Evolutionary conservation across 2,113 vertebrate species (phyloP), one percentile per base, ranked within the genome.

Genomic region (Bombycilla garrulus): DNA sequence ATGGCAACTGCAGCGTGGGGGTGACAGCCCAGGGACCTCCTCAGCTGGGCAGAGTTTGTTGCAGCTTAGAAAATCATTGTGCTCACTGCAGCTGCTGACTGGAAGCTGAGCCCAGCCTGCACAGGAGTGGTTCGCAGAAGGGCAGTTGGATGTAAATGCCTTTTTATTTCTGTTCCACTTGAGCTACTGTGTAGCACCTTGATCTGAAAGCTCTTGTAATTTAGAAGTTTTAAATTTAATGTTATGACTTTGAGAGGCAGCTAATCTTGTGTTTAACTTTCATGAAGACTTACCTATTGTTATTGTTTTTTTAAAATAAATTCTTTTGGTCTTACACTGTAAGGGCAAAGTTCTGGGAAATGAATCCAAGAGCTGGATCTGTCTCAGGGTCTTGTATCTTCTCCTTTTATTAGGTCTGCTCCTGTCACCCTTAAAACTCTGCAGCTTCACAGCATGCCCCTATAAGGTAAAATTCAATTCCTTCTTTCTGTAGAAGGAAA

Each of bases 381-480:
- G 40, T 53, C 71, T 88, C 22, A 45, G 51, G 38, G 35, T 54
- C 48, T 67, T 67, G 66, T 69, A 69, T 67, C 48, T 85, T 90
- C 58, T 92, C 24, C 28, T 13, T 92, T 73, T 90, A 86, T 95
- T 77, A 88, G 40, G 53, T 82, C 74, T 93, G 25, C 36, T 88
- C 17, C 82, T 93, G 86, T 80, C 88, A 83, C n/a, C 62, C 82
- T 92, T 64, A 76, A 93, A 88, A 61, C 28, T 58, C 91, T 60
- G 48, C 25, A 76, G 38, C 58, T 90, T 86, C 79, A 76, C 73
- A 51, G 18, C 53, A 81, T 94, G 74, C 14, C 93, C 88, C 92
- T 80, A 76, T 85, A 95, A 76, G 92, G 85, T 65, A 93, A 94
- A 96, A 96, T 82, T 80, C 71, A 96, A 94, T 96, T 82, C 79